Percentiles rank a stretch among this genome's conserved stretches.
phyloP scores from a whole-genome alignment of 2,888 invertebrate genomes.

The Hemaris fuciformis region DNA sequence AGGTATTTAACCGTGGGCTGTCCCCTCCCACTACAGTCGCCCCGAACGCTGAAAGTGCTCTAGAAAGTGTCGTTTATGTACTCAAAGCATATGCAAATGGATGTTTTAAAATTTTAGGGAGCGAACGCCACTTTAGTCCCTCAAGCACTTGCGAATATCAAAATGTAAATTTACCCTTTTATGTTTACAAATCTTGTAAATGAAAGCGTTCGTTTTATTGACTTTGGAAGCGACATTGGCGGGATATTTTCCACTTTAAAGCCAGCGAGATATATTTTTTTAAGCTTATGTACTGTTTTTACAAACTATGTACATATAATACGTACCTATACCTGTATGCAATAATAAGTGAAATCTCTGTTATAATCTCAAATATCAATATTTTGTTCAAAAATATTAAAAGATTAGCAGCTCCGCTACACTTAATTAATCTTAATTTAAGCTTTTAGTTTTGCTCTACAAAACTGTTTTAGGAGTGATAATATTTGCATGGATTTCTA shows the following conservation, averaged over 20 bases:
- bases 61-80: conserved; percentile 81
- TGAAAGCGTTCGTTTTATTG: conserved; percentile 78
- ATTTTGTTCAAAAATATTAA: too few relatives aligned
- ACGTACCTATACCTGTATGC: too few relatives aligned
- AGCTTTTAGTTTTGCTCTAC: too few relatives aligned
- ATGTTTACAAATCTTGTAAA: conserved; percentile 81
- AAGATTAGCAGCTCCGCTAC: too few relatives aligned
- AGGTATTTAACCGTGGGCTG: conserved; percentile 17
- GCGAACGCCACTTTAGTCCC: conserved; percentile 77
- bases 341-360: too few relatives aligned
- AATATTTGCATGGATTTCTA: too few relatives aligned
- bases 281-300: too few relatives aligned
- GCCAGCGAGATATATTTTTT: neutral
- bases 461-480: too few relatives aligned
- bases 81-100: conserved; percentile 81
- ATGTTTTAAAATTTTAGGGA: conserved; percentile 81
- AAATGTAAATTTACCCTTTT: conserved; percentile 82
- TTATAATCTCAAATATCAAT: too few relatives aligned
- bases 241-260: neutral
- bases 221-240: conserved; percentile 42
- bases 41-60: conserved; percentile 61
- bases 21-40: conserved; percentile 26
- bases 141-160: conserved; percentile 78
- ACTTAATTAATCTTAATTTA: too few relatives aligned
- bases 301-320: too few relatives aligned